These are phyloP conservation scores for Sabatieria punctata DNA, from an alignment of 2,888 invertebrate genomes.

Conservation along the genomic window DNA sequence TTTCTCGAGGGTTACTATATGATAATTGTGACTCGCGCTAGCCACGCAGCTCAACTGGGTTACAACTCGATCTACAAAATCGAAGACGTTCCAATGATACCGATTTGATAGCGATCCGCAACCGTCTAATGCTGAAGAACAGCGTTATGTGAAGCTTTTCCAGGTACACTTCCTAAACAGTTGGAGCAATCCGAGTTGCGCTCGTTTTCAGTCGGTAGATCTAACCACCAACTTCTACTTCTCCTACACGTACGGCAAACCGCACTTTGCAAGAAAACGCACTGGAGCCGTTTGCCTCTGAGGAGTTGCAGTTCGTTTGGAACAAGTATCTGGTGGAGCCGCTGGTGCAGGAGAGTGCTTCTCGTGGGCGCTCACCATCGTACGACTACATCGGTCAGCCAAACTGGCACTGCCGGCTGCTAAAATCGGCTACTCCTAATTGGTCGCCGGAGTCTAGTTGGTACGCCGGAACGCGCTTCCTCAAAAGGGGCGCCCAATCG, in stretches of 20 bases:
- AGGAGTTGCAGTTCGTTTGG: slow-evolving; percentile 64
- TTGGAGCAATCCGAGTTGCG: not conserved
- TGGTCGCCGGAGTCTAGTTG: slow-evolving; percentile 56
- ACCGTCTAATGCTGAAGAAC: slow-evolving; percentile 19
- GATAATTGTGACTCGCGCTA: slow-evolving; percentile 75
- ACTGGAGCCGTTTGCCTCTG: slow-evolving; percentile 2
- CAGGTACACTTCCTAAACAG: slow-evolving; percentile 15
- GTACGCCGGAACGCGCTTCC: slow-evolving; percentile 89
- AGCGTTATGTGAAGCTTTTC: slow-evolving; percentile 24
- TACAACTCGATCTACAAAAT: slow-evolving; percentile 77
- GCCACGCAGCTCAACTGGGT: slow-evolving; percentile 77
- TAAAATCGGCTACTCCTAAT: slow-evolving; percentile 22
- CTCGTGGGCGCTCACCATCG: slow-evolving; percentile 58
- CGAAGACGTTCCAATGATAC: slow-evolving; percentile 62
- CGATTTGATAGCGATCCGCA: slow-evolving; percentile 34
- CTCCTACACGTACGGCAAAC: slow-evolving; percentile 80
- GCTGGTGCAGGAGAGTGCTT: slow-evolving; percentile 33
- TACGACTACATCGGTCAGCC: slow-evolving; percentile 61
- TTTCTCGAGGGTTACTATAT: slow-evolving; percentile 88
- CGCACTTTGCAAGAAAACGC: slow-evolving; percentile 88
- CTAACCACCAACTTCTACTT: slow-evolving; percentile 86
- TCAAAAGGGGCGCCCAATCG: slow-evolving; percentile 88
- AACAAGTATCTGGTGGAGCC: slow-evolving; percentile 66
- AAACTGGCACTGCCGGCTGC: slow-evolving; percentile 21
- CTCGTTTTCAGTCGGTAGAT: slow-evolving; percentile 85